Base-by-base conservation (phyloP, 2,888 invertebrate genomes). In the Dicyrtoma fusca region DNA sequence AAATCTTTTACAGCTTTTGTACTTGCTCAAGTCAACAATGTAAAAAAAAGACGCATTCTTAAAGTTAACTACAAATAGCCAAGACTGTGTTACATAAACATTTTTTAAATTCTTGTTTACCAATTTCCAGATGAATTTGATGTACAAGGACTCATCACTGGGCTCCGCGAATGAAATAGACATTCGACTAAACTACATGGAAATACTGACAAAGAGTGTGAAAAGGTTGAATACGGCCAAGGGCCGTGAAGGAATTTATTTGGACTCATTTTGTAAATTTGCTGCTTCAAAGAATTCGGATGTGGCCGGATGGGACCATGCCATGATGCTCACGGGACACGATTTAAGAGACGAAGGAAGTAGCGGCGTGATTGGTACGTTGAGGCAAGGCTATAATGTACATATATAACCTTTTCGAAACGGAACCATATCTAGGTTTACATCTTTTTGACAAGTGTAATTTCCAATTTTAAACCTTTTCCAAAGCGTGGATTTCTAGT, bases 301-400 rank as follows among this genome's bases (percentile, higher is more conserved):
- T 11, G 61, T 34, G 2, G 47, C 47, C 0, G n/a, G 21, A 14
- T 76, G 74, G 74, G 76, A 76, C 69, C 76, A 76, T 63, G 76
- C 75, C 1, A 72, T 76, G 75, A 75, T 76, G 75, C 45, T 76
- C 1, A 68, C 73, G 19, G 73, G 74, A n/a, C 10, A 45, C 8
- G 63, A 73, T 14, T 59, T 76, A 21, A 1, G 57, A 19, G 69
- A 63, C 34, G 64, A 55, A 2, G 34, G 21, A 1, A 69, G 62
- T 45, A 42, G 34, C 26, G 57, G 69, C 0, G 71, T 72, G 51
- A 66, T 70, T 8, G 69, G 61, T 69, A 51, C n/a, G n/a, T n/a
- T n/a, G n/a, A n/a, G n/a, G n/a, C n/a, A n/a, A n/a, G n/a, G n/a
- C n/a, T n/a, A n/a, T n/a, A n/a, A n/a, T n/a, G n/a, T n/a, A n/a